A percentile compares a stretch with the other conserved stretches of the same genome.
Evolutionary conservation across 2,888 invertebrate species (phyloP).

Genomic region (Tenthredo distinguenda): DNA sequence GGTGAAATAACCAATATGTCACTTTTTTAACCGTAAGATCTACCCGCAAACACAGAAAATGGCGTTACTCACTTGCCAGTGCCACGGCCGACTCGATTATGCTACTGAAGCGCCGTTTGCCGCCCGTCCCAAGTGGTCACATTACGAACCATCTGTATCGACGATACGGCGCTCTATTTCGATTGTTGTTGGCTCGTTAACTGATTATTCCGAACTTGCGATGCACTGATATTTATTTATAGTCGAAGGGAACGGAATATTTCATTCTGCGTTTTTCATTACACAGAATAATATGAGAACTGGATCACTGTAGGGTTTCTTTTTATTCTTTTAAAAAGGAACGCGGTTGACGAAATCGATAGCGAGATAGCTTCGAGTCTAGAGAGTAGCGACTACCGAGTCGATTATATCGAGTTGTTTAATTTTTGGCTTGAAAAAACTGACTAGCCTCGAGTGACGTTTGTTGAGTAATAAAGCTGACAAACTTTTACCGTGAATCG

Average conservation of each 20-base stretch:
- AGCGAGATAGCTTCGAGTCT: not conserved
- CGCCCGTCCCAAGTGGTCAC: constrained; percentile 3
- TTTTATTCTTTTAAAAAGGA: not conserved
- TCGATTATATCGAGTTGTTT: not conserved
- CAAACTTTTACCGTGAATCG: not conserved
- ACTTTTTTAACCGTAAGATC: constrained; percentile 56
- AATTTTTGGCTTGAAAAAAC: not conserved
- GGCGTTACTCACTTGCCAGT: constrained; percentile 63
- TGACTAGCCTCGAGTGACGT: constrained; percentile 17
- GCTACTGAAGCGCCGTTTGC: constrained; percentile 45
- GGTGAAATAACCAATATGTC: constrained; percentile 28
- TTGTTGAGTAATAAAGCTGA: constrained; percentile 15
- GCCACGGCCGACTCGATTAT: constrained; percentile 54
- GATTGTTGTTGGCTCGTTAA: not conserved
- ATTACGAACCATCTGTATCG: constrained; percentile 9
- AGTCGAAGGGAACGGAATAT: not conserved
- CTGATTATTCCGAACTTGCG: not conserved
- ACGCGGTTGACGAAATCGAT: not conserved
- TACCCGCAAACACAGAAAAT: constrained; percentile 66
- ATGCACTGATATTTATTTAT: not conserved
- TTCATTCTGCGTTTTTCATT: not conserved
- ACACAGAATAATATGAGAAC: not conserved
- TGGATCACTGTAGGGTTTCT: not conserved
- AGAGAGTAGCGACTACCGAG: not conserved
- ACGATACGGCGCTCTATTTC: not conserved